Conservation (phyloP, 2,797 vertebrate species). For the Eutrigla gurnardus region DNA sequence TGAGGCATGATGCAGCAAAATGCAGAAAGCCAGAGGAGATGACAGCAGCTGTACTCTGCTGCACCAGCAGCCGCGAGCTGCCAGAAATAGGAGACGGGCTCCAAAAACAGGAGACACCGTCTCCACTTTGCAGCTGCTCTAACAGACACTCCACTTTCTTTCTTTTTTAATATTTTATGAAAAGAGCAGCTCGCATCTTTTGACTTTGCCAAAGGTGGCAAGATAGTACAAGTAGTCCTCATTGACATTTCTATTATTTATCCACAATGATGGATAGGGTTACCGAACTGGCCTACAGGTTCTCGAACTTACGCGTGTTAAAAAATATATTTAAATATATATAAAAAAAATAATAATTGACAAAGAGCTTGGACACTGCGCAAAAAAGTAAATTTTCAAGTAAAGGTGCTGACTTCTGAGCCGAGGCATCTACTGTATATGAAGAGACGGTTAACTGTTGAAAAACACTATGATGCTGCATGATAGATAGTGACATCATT, state of each 20-base stretch:
- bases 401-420: too few species aligned
- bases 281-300: background rate
- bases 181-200: conserved; percentile 8
- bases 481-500: background rate
- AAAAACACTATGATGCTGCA: background rate
- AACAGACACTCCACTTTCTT: conserved; percentile 18
- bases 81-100: conserved; percentile 47
- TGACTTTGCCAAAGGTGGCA: conserved; percentile 1
- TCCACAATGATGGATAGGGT: conserved; percentile 1
- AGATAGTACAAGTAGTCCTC: background rate
- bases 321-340: too few species aligned
- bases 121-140: conserved; percentile 30
- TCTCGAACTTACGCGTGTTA: background rate
- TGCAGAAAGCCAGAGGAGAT: conserved; percentile 34
- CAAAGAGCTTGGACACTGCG: too few species aligned
- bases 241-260: conserved; percentile 17
- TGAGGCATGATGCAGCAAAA: conserved; percentile 60
- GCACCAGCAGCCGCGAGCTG: conserved; percentile 46
- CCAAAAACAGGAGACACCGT: conserved; percentile 18
- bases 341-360: too few species aligned
- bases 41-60: conserved; percentile 51
- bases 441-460: background rate
- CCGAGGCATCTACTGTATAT: background rate
- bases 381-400: too few species aligned
- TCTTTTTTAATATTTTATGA: conserved; percentile 35